Percentiles rank a stretch among this genome's conserved stretches.
phyloP scores from a whole-genome alignment of 2,888 invertebrate genomes.

The Spodoptera picta region DNA sequence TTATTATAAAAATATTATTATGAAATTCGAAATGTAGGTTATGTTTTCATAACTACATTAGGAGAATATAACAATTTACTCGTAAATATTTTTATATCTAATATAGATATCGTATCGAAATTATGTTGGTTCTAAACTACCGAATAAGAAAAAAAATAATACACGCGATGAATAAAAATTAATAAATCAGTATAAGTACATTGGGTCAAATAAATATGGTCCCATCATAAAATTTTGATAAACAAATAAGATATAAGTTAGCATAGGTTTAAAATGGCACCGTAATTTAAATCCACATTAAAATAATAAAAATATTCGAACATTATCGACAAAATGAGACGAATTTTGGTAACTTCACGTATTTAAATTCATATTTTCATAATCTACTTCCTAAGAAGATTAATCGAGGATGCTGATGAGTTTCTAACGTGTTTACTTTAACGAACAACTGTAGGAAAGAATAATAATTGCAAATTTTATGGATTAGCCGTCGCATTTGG shows the following conservation, averaged over 20 bases:
- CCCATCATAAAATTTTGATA: constrained; percentile 38
- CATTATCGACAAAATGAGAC: constrained; percentile 26
- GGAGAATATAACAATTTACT: neutral
- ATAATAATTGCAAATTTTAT: constrained; percentile 46
- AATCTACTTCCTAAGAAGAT: constrained; percentile 12
- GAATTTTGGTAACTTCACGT: constrained; percentile 38
- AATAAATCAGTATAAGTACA: constrained; percentile 10
- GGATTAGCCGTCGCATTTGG: constrained; percentile 33
- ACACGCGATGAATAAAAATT: too few relatives aligned
- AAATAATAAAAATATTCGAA: constrained; percentile 23
- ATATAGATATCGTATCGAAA: neutral
- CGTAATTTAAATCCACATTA: constrained; percentile 23
- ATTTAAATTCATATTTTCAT: constrained; percentile 27
- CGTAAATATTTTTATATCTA: constrained; percentile 1
- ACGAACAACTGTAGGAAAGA: constrained; percentile 25
- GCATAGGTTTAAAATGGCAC: constrained; percentile 49
- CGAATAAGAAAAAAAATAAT: too few relatives aligned
- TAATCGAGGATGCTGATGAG: constrained; percentile 21
- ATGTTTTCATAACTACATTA: neutral
- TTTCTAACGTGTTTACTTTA: constrained; percentile 34
- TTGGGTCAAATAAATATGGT: constrained; percentile 38
- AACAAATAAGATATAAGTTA: constrained; percentile 16
- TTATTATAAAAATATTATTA: constrained; percentile 28
- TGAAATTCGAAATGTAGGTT: constrained; percentile 15
- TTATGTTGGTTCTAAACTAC: too few relatives aligned